These are phyloP conservation scores for Tinamus guttatus DNA, from an alignment of 2,113 vertebrate genomes.

Conservation along the genomic window DNA sequence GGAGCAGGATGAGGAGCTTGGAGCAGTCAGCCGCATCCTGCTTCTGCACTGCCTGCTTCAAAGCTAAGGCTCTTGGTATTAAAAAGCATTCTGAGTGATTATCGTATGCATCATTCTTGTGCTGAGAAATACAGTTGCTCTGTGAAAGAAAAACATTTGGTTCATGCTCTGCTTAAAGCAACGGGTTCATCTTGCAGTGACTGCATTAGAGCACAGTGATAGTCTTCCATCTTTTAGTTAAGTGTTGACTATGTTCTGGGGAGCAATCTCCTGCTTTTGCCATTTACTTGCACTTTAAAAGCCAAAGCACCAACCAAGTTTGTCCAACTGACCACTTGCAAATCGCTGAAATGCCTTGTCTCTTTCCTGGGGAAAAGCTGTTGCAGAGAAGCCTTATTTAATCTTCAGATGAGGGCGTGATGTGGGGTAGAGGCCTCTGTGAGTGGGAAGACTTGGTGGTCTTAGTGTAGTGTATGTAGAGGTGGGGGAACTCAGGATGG, in stretches of 20 bases:
- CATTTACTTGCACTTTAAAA: background rate
- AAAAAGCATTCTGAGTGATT: background rate
- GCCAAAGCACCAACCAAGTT: background rate
- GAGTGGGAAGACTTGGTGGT: background rate
- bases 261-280: background rate
- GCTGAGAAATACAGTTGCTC: background rate
- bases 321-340: background rate
- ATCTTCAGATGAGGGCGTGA: background rate
- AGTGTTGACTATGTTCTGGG: background rate
- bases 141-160: background rate
- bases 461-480: background rate
- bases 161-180: background rate
- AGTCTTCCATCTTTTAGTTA: background rate
- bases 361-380: background rate
- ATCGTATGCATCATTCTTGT: background rate
- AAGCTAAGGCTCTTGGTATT: background rate
- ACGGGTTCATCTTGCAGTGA: background rate
- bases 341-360: background rate
- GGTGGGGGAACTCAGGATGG: background rate
- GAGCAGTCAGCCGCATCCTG: background rate
- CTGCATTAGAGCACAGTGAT: background rate
- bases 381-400: background rate
- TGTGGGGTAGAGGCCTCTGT: background rate
- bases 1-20: background rate
- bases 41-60: background rate